Base-by-base conservation (phyloP, 2,888 invertebrate genomes). In the Amblyteles armatorius region DNA sequence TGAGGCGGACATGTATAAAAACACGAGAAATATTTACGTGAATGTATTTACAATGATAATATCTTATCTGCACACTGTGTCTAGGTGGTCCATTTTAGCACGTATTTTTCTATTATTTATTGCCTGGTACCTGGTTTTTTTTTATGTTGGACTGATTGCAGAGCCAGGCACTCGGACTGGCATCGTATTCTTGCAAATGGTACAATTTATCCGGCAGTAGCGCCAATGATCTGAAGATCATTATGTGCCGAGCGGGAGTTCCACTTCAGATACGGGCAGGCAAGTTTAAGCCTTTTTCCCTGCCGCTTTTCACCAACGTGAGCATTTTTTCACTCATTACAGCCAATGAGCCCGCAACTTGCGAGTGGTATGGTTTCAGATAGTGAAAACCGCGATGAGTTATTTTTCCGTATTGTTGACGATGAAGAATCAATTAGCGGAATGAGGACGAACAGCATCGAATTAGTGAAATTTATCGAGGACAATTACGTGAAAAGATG, bases 191-290 rank as follows among this genome's bases (percentile, higher is more conserved):
- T 4, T 88, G 87, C 48, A 57, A 79, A 3, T 89, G 90, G 89
- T 90, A 88, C 52, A 71, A 76, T 55, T 84, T 88, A 6, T 67
- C 83, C 2, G 29, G 83, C 11, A 83, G 77, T n/a, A 73, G 89
- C 52, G 82, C 72, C 6, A 77, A 29, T 29, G 68, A 79, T 57
- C 16, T 90, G 19, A 40, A 40, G 40, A 40, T 52, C 86, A 11
- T 1, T 89, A 87, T 88, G 77, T 79, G 81, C 2, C 85, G 88
- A 0, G 77, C 87, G 2, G 85, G 81, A 48, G 69, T 52, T 44
- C 88, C 88, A n/a, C 74, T 89, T 1, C 57, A 85, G 11, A 84
- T 89, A 11, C 87, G 88, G 16, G 89, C 86, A 3, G 88, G 89
- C 68, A 86, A 82, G 55, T 88, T 89, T 29, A 88, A 55, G 26